Base-by-base conservation (phyloP, 23 tunicate genomes). In the Clavelina lepadiformis region DNA sequence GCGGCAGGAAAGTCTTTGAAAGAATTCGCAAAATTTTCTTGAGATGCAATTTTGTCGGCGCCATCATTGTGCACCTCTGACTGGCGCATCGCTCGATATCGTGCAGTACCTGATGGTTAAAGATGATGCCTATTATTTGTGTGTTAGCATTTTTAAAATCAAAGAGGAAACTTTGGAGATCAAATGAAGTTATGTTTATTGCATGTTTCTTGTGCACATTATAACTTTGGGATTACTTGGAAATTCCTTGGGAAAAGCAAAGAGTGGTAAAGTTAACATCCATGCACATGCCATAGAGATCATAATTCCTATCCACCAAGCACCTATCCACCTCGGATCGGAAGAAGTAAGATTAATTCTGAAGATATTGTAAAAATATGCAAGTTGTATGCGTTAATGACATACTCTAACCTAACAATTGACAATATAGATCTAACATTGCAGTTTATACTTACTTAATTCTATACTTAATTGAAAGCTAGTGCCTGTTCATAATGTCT, bases 281-380 rank as follows among this genome's bases (percentile, higher is more conserved):
- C 59, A 80, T 5, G 94, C 94, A 33, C 80, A 74, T 3, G 47
- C 69, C 63, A 88, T 96, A 8, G 94, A 74, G 3, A 65, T 28
- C 44, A 93, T 41, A 51, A 85, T 93, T 35, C 99, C 99, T 35
- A 93, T 29, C 99, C 99, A 93, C 99, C 99, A 93, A 0, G 99
- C 99, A 19, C 99, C 99, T 22, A 93, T 88, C 99, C 99, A 93
- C 61, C 91, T 54, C 28, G 98, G 98, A 67, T 92, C 86, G 13
- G 72, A 52, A 1, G 93, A 61, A 25, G 74, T 62, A 0, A 80
- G 56, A 28, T 66, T 75, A 18, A 84, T 28, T 38, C 84, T 84
- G 61, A n/a, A n/a, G n/a, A n/a, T n/a, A n/a, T n/a, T n/a, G n/a
- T n/a, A n/a, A n/a, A n/a, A n/a, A n/a, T n/a, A n/a, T n/a, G n/a